A percentile compares a stretch with the other conserved stretches of the same genome.
Conservation (phyloP, 2,797 vertebrate genomes). For the Gouania willdenowi region DNA sequence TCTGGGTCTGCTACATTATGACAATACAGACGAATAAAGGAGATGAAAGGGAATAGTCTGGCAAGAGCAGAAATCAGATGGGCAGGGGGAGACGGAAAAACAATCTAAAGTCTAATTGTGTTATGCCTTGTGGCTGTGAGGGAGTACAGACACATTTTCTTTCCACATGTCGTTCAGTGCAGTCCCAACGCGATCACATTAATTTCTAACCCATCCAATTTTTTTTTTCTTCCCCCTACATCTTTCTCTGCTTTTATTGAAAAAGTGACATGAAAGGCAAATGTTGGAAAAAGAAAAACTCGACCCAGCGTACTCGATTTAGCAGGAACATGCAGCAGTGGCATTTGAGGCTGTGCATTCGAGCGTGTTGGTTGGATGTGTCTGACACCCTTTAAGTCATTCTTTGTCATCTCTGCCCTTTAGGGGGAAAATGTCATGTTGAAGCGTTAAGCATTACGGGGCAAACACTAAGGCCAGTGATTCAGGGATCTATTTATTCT, state of each 20-base stretch:
- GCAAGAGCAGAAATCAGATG: slow-evolving; percentile 65
- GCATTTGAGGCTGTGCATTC: slow-evolving; percentile 53
- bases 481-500: slow-evolving; percentile 3
- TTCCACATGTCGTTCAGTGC: slow-evolving; percentile 39
- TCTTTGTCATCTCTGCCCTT: slow-evolving; percentile 56
- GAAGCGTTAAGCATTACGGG: slow-evolving; percentile 20
- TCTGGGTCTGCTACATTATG: slow-evolving; percentile 69
- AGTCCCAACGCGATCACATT: slow-evolving; percentile 45
- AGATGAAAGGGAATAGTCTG: slow-evolving; percentile 63
- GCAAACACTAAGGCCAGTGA: slow-evolving; percentile 6
- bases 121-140: slow-evolving; percentile 50
- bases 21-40: slow-evolving; percentile 68
- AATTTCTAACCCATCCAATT: slow-evolving; percentile 38
- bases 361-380: slow-evolving; percentile 42
- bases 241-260: slow-evolving; percentile 27
- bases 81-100: slow-evolving; percentile 55
- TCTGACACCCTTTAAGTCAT: slow-evolving; percentile 47
- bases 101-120: slow-evolving; percentile 65
- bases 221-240: not conserved
- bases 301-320: slow-evolving; percentile 10
- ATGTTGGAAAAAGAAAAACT: slow-evolving; percentile 4
- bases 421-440: slow-evolving; percentile 57
- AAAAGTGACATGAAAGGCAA: slow-evolving; percentile 43
- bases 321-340: slow-evolving; percentile 33
- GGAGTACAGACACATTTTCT: slow-evolving; percentile 50